phyloP scores from a whole-genome alignment of 1,140 invertebrate genomes.

The Dreissena rostriformis region DNA sequence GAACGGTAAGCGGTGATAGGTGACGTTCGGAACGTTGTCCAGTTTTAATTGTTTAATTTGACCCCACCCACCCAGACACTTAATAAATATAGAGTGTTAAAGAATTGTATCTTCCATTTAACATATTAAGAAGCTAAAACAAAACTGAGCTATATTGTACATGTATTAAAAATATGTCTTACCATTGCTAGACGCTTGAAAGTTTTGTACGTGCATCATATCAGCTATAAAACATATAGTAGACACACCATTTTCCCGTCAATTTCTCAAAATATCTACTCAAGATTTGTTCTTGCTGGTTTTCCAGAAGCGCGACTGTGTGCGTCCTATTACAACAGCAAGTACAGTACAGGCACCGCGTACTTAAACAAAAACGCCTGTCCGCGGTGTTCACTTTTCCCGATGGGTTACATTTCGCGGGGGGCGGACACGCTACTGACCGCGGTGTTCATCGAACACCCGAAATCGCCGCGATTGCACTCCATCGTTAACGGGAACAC shows the following conservation, averaged over 20 bases:
- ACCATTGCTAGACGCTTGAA: background rate
- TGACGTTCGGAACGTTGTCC: background rate
- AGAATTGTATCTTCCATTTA: background rate
- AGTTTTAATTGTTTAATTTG: background rate
- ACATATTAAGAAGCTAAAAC: background rate
- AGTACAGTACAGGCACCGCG: no score
- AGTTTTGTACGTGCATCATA: background rate
- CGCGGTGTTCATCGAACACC: no score
- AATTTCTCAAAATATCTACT: background rate
- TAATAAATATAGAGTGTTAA: background rate
- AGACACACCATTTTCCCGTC: background rate
- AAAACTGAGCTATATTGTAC: background rate
- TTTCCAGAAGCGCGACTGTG: constrained; percentile 79
- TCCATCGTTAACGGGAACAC: no score
- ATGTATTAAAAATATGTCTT: background rate
- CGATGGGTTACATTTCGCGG: no score
- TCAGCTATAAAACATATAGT: background rate
- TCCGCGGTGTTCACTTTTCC: no score
- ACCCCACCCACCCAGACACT: background rate
- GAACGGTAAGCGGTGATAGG: constrained; percentile 65
- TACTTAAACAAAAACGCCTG: no score
- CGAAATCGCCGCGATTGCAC: no score
- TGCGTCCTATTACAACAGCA: constrained; percentile 87
- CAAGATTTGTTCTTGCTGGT: background rate
- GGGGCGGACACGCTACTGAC: no score